Evolutionary conservation across 2,797 vertebrate species (phyloP), one percentile per base, ranked within the genome.

Genomic region (Chromobotia macracanthus): DNA sequence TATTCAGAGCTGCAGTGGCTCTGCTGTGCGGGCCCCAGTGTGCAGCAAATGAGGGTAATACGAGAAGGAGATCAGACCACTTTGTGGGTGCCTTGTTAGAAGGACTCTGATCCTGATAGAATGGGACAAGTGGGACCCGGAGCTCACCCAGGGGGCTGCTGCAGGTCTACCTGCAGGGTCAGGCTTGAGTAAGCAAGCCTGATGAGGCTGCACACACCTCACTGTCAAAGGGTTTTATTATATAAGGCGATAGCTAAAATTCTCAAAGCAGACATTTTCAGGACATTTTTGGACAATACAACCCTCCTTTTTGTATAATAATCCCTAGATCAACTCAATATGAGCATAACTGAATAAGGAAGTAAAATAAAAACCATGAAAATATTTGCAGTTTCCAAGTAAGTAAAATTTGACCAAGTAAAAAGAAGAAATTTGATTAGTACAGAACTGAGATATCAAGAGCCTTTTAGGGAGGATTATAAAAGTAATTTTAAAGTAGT

Each of bases 101-200:
- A 58, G 7, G 3, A 41, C 16, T 13, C 21, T 68, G 63, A 77
- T 41, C 10, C 23, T 53, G 44, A 72, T 23, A 28, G 11, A 23
- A 28, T 21, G 58, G 18, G 44, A 82, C 65, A 78, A 74, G 70
- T n/a, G 46, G 35, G 75, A 23, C 46, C 64, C 5, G 10, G 53
- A 73, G 75, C 55, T 77, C 53, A 72, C 13, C 71, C 3, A 19
- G 28, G 44, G 44, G 66, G 46, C 28, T 74, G 56, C 35, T 55
- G 23, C 31, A 53, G 31, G 28, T 64, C 12, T 72, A 72, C 66
- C 53, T 48, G 25, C 63, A 56, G 51, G 69, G 23, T 63, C n/a
- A 75, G 64, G n/a, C 72, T 51, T 7, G 9, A 65, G 50, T 5
- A 46, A 38, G 56, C 19, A 28, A 55, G 53, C 2, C 53, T 48